phyloP scores from a whole-genome alignment of 2,113 vertebrate genomes.

The Strigops habroptila region DNA sequence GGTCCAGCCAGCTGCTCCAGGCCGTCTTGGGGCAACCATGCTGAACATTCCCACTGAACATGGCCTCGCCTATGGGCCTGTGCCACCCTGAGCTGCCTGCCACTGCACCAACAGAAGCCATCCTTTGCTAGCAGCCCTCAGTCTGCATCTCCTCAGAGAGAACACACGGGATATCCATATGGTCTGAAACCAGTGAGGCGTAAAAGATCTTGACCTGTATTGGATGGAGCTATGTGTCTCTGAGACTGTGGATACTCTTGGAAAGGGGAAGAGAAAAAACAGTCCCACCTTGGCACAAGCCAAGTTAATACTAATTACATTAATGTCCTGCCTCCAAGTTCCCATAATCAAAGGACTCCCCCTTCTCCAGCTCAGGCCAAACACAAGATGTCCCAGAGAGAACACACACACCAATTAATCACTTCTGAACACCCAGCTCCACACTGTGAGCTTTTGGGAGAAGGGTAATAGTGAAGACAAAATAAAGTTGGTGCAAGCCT shows the following conservation, averaged over 20 bases:
- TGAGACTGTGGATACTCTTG: neutral
- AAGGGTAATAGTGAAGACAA: neutral
- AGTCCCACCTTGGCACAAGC: neutral
- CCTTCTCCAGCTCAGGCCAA: neutral
- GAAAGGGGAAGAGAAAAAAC: neutral
- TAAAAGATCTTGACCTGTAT: neutral
- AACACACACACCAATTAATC: accelerated
- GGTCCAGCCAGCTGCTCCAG: neutral
- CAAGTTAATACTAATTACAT: neutral
- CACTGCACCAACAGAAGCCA: neutral
- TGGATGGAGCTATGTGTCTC: neutral
- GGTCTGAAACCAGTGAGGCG: neutral
- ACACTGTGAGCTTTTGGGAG: neutral
- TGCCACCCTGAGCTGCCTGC: neutral
- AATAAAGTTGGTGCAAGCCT: neutral
- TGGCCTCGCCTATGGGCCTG: accelerated
- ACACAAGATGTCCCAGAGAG: neutral
- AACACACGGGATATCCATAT: accelerated
- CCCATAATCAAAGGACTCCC: neutral
- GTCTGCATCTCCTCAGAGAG: neutral
- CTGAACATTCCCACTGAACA: neutral
- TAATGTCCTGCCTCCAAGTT: neutral
- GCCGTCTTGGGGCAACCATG: accelerated
- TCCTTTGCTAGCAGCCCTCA: neutral
- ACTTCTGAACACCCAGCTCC: neutral